Percentiles rank a stretch among this genome's conserved stretches.
These are phyloP conservation scores for Lycia hirtaria DNA, from an alignment of 2,888 invertebrate species.

Conservation along the genomic window DNA sequence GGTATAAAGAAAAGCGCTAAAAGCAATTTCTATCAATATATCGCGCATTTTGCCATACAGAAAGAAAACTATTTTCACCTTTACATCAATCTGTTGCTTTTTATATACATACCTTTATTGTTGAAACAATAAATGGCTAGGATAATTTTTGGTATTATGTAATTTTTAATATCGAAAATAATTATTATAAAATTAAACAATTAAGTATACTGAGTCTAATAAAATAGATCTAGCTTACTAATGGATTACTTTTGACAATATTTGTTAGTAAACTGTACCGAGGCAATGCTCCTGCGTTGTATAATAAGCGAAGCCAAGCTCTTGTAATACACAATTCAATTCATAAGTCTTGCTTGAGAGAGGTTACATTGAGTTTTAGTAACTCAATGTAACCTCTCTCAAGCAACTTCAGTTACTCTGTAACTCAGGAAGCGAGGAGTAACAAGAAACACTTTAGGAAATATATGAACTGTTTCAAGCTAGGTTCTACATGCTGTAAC, in stretches of 20 bases:
- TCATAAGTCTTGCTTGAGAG: conserved; percentile 52
- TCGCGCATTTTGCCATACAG: too few species aligned
- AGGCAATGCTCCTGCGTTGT: conserved; percentile 56
- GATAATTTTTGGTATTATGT: too few species aligned
- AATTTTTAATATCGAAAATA: too few species aligned
- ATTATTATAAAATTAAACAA: too few species aligned
- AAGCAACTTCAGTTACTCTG: conserved; percentile 12
- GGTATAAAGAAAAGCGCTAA: too few species aligned
- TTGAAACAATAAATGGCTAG: too few species aligned
- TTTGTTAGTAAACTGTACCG: conserved; percentile 48
- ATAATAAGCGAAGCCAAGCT: conserved; percentile 62
- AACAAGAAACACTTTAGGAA: conserved; percentile 9
- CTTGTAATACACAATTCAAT: conserved; percentile 66
- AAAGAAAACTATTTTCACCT: too few species aligned
- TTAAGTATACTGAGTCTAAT: neutral
- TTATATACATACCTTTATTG: too few species aligned
- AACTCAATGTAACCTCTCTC: too few species aligned
- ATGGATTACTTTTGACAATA: neutral
- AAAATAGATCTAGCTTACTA: conserved; percentile 9
- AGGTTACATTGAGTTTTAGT: conserved; percentile 49
- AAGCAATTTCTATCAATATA: too few species aligned
- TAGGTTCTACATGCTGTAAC: too few species aligned
- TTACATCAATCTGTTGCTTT: too few species aligned
- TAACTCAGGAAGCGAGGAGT: neutral
- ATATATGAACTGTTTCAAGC: neutral